Base-by-base conservation (phyloP, 1,140 invertebrate species). In the Caerostris extrusa region DNA sequence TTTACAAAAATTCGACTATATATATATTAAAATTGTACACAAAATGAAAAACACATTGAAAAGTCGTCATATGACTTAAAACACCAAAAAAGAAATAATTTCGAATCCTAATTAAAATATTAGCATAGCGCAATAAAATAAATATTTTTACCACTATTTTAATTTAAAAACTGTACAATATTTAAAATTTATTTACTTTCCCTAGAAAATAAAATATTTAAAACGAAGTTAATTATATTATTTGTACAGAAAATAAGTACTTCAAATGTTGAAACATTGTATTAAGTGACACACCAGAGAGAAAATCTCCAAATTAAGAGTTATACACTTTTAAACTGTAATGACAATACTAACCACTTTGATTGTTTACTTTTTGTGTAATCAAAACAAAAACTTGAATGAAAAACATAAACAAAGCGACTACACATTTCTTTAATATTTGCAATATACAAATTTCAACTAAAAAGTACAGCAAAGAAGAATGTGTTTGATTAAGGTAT, bases 341-440 rank as follows among this genome's bases (percentile, higher is more conserved):
- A 17, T 53, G 34, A 50, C 34, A 77, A 50, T 77, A 69, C 5
- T n/a, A 19, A 19, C 7, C 7, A n/a, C 7, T 69, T 69, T n/a
- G 5, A 50, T 10, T 77, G 50, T 77, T 77, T 77, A 77, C 71
- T 77, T 77, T 53, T 53, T 53, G 34, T 77, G 53, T 50, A 69
- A 77, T 77, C 71, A 77, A 77, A 77, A 77, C 71, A 77, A 77
- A 77, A 50, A 19, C 5, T 77, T 77, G 53, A 77, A 77, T 77
- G 71, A 19, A 77, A 8, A 77, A 50, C 12, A 53, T 10, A 50
- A 77, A 77, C 34, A 50, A 77, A 50, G 34, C 3, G 53, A 77
- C 50, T 8, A 77, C 50, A 10, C 10, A 53, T 50, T 5, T 53
- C 53, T 77, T 12, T 5, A 3, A 77, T 53, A 34, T 14, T 19